phyloP scores from a whole-genome alignment of 2,888 invertebrate species.

The Liopterus haemorrhoidalis region DNA sequence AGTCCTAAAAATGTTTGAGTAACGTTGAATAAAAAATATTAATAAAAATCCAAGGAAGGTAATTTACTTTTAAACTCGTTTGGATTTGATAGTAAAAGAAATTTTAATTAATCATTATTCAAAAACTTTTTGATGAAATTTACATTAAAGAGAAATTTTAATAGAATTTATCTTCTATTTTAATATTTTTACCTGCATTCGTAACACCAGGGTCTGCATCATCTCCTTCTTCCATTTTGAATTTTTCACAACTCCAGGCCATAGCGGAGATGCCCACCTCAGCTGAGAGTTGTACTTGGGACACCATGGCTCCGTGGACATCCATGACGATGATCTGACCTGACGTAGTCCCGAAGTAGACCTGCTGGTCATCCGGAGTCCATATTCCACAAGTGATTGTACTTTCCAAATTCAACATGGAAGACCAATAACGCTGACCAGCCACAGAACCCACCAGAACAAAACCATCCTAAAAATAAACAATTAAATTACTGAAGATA shows the following conservation, averaged over 20 bases:
- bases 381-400: conserved; percentile 95
- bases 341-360: conserved; percentile 91
- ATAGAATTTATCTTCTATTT: not conserved
- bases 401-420: conserved; percentile 89
- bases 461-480: conserved; percentile 76
- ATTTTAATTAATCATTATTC: too few relatives aligned
- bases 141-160: not conserved
- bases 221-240: conserved; percentile 94
- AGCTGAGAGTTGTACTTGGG: conserved; percentile 80
- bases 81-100: too few relatives aligned
- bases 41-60: too few relatives aligned
- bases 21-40: too few relatives aligned
- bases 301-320: conserved; percentile 92
- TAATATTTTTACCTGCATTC: conserved; percentile 42
- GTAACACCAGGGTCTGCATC: conserved; percentile 59
- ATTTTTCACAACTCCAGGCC: conserved; percentile 97
- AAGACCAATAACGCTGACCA: conserved; percentile 97
- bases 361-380: conserved; percentile 96
- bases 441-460: conserved; percentile 96
- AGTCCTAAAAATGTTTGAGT: too few relatives aligned
- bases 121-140: not conserved
- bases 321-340: conserved; percentile 96
- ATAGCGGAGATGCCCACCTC: conserved; percentile 84
- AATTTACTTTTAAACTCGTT: too few relatives aligned
- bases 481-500: conserved; percentile 3